Base-by-base conservation (phyloP, 37 sponge, comb jelly and placozoan species). In the Spongia lamella region DNA sequence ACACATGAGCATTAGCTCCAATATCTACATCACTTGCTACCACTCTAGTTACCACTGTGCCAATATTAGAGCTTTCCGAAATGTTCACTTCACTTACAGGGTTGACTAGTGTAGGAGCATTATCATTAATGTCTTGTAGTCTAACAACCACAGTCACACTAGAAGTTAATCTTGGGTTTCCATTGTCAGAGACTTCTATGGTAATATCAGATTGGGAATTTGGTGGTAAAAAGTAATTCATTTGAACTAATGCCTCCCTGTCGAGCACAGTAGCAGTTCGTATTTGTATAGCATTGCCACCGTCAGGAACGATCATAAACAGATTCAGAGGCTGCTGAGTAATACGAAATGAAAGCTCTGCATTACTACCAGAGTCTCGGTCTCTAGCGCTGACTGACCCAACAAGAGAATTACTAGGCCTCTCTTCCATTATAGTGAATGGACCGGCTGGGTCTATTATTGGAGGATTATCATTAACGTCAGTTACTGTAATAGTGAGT, bases 111-210 rank as follows among this genome's bases (percentile, higher is more conserved):
- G 1, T 47, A 4, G 92, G 92, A 0, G 61, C 15, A 73, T 92
- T 92, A 72, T 92, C 92, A 62, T 92, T 92, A 15, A 76, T 53
- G 52, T 89, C 90, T 3, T 80, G 24, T 52, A 89, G 56, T 26
- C 30, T 66, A 35, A 89, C 65, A 16, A 49, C 40, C 9, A 90
- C 56, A 2, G 43, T 19, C 0, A 70, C 58, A 1, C 66, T 27
- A 47, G 34, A 21, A 17, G 55, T 54, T 11, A 47, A 60, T 32
- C 31, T 1, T 15, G 79, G 68, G 38, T 21, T 57, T 25, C 72
- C 80, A 17, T 37, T 53, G 61, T 81, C 85, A 34, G 26, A 30
- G 19, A 71, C 83, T 20, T 51, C 78, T 26, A 78, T 49, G 9
- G 77, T 81, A 26, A 90, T 62, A 50, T 7, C 53, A 27, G 64